phyloP scores from a whole-genome alignment of 2,888 invertebrate genomes.

The Trisateles emortualis region DNA sequence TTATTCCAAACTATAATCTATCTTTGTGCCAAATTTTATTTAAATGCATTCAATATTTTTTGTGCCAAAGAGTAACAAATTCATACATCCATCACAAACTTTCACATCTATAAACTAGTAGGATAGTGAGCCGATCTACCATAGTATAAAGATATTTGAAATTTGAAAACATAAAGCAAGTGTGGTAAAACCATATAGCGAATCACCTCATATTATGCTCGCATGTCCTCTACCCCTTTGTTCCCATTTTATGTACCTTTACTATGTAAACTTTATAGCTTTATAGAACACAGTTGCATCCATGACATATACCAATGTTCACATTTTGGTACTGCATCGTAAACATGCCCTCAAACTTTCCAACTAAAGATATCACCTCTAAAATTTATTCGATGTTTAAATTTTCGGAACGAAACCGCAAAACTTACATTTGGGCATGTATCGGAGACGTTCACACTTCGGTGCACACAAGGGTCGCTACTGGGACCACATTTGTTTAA shows the following conservation, averaged over 20 bases:
- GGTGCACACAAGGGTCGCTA: constrained; percentile 34
- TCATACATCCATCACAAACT: no score
- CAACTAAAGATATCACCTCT: constrained; percentile 7
- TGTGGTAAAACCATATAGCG: neutral
- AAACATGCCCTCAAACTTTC: constrained; percentile 17
- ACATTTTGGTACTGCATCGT: constrained; percentile 22
- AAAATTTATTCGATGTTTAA: constrained; percentile 26
- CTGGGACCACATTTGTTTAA: constrained; percentile 43
- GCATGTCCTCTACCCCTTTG: constrained; percentile 14
- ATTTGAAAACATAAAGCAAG: no score
- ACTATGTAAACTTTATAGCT: constrained; percentile 29
- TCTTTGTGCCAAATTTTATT: no score
- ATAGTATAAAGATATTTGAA: no score
- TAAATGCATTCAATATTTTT: no score
- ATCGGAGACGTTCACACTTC: constrained; percentile 35
- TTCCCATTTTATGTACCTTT: constrained; percentile 28
- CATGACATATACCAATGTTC: constrained; percentile 13
- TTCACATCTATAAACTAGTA: no score
- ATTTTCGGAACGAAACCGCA: constrained; percentile 29
- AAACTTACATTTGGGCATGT: constrained; percentile 29
- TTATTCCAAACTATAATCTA: no score
- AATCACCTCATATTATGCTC: constrained; percentile 23
- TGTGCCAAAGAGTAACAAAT: no score
- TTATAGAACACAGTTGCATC: constrained; percentile 20
- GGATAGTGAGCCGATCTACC: no score